Percentiles rank a stretch among this genome's conserved stretches.
These are phyloP conservation scores for Aphelinus atriplicis DNA, from an alignment of 1,140 invertebrate genomes.

Conservation along the genomic window DNA sequence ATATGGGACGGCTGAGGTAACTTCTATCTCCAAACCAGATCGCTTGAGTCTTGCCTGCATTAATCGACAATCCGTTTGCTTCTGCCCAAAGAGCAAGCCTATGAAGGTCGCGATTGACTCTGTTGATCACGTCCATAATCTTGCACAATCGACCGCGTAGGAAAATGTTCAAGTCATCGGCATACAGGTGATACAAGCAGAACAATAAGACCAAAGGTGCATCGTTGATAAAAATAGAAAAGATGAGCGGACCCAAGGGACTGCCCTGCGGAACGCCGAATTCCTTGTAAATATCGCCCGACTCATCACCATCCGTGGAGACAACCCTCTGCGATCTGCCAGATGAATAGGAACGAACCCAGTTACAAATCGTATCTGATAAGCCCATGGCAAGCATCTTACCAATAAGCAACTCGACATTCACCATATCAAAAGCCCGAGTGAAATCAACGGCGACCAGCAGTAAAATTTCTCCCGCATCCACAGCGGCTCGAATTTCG, in stretches of 20 bases:
- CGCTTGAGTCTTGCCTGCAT: neutral
- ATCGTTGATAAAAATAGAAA: neutral
- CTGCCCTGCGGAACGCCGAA: neutral
- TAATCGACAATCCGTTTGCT: neutral
- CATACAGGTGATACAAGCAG: neutral
- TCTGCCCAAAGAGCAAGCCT: neutral
- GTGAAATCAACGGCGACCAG: slow-evolving; percentile 52
- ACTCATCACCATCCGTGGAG: no score
- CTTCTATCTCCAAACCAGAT: neutral
- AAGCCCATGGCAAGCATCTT: slow-evolving; percentile 18
- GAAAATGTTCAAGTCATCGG: neutral
- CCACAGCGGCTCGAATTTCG: slow-evolving; percentile 47
- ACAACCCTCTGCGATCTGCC: no score
- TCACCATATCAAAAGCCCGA: slow-evolving; percentile 49
- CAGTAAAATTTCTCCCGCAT: slow-evolving; percentile 45
- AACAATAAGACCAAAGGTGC: neutral
- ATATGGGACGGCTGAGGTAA: neutral
- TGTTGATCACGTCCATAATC: neutral
- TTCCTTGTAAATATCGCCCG: slow-evolving; percentile 11
- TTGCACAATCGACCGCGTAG: neutral
- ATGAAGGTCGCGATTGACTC: neutral
- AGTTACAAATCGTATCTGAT: neutral
- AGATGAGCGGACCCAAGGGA: neutral
- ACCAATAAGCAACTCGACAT: slow-evolving; percentile 30
- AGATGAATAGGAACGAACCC: no score